Conservation (phyloP, 2,888 invertebrate genomes). For the Patella depressa region DNA sequence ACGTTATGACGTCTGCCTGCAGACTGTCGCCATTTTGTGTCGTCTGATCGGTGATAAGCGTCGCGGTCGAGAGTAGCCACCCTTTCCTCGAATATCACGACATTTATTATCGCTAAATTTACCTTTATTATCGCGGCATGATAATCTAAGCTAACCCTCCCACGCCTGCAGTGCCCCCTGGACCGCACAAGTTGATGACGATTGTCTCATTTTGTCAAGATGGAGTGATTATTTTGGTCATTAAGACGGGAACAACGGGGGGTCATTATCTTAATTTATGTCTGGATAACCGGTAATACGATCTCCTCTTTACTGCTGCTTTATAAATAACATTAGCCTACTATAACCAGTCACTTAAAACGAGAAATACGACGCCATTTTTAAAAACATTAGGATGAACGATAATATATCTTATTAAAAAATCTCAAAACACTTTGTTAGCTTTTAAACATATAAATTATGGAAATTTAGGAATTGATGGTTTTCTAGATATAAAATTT, state of each 20-base stretch:
- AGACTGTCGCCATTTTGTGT: neutral
- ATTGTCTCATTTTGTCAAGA: neutral
- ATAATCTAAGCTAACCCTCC: neutral
- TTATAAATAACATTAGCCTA: too few relatives aligned
- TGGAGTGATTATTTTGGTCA: conserved; percentile 2
- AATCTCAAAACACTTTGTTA: too few relatives aligned
- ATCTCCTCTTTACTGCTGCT: too few relatives aligned
- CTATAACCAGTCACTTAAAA: too few relatives aligned
- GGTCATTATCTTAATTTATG: conserved; percentile 12
- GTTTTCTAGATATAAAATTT: too few relatives aligned
- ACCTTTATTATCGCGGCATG: conserved; percentile 1
- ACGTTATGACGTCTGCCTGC: neutral
- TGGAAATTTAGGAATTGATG: too few relatives aligned
- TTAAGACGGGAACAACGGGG: neutral
- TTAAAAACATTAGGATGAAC: too few relatives aligned
- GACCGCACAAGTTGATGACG: conserved; percentile 12
- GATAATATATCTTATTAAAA: too few relatives aligned
- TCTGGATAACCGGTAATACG: neutral
- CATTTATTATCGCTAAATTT: neutral
- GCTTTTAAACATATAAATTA: too few relatives aligned
- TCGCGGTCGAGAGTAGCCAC: neutral
- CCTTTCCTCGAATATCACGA: conserved; percentile 12
- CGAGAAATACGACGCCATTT: too few relatives aligned
- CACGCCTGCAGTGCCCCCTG: conserved; percentile 1
- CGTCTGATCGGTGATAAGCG: neutral